Base-by-base conservation (phyloP, 2,797 vertebrate genomes). In the Falco concolor region DNA sequence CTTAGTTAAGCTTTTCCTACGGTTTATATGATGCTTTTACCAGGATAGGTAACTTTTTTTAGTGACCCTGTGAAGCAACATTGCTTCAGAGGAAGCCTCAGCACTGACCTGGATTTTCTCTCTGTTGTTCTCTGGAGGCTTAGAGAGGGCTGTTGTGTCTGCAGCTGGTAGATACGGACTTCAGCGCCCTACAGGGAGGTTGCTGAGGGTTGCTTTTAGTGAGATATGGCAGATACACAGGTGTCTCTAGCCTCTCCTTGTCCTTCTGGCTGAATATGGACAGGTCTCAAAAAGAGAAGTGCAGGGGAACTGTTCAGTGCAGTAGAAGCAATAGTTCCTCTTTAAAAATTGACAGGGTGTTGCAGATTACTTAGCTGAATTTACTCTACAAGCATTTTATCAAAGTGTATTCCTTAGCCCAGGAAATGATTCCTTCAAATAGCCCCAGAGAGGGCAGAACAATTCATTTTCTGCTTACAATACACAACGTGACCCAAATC, bases 101-200 rank as follows among this genome's bases (percentile, higher is more conserved):
- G 61, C 47, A 34, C 18, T 44, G 54, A 86, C 23, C 6, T 70
- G 80, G 19, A 36, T 72, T 78, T 83, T 61, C 21, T 80, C 21
- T 83, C 53, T 53, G 6, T 69, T 73, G 6, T 69, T 84, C 69
- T 52, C n/a, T 69, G 44, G 42, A 44, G 42, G 28, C 20, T 93
- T 88, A 63, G 34, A 34, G 49, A 17, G 16, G 52, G 44, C 34
- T 5, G 3, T 72, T 0, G 0, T 47, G 28, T 47, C 40, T 49
- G 42, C 49, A 70, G 25, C 40, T n/a, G 8, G 28, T 57, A 75
- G 34, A 32, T 44, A 34, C 0, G 0, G 44, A 17, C 15, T 60
- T 64, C 16, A 34, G 42, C 0, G 9, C 32, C 45, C 45, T 36
- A 32, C 28, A 38, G 27, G 12, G 36, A 61, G 2, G 0, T 24